phyloP scores from a whole-genome alignment of 2,113 vertebrate species.

The Martes martes region DNA sequence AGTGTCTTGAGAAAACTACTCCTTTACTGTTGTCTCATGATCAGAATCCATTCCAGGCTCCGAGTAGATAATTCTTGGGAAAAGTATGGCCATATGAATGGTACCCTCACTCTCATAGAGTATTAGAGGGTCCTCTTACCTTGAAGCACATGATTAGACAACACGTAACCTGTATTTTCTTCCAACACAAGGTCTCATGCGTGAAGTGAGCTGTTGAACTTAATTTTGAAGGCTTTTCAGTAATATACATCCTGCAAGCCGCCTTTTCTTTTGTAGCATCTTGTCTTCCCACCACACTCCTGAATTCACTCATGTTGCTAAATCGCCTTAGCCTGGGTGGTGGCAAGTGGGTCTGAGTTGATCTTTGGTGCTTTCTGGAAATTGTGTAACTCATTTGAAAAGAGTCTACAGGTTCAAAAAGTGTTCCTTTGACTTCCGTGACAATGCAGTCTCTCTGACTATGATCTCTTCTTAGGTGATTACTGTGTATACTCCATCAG shows the following conservation, averaged over 20 bases:
- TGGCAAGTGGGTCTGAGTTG: background rate
- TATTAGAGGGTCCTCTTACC: background rate
- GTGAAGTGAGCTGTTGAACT: background rate
- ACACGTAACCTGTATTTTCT: background rate
- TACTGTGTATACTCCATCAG: background rate
- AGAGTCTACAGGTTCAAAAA: background rate
- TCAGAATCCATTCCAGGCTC: background rate
- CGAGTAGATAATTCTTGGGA: background rate
- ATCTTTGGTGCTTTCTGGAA: background rate
- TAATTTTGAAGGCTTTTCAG: background rate
- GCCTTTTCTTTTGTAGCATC: background rate
- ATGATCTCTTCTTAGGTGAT: background rate
- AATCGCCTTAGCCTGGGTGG: background rate
- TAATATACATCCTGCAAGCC: background rate
- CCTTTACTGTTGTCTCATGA: background rate
- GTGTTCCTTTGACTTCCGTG: background rate
- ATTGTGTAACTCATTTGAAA: background rate
- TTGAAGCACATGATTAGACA: background rate
- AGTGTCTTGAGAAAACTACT: background rate
- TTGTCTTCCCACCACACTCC: fast-evolving
- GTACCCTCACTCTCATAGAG: background rate
- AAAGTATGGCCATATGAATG: background rate
- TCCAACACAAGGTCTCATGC: background rate
- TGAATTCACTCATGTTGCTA: fast-evolving
- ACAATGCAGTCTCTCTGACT: background rate